These are phyloP conservation scores for Nycticebus coucang DNA, from an alignment of 2,113 vertebrate genomes.

Conservation along the genomic window DNA sequence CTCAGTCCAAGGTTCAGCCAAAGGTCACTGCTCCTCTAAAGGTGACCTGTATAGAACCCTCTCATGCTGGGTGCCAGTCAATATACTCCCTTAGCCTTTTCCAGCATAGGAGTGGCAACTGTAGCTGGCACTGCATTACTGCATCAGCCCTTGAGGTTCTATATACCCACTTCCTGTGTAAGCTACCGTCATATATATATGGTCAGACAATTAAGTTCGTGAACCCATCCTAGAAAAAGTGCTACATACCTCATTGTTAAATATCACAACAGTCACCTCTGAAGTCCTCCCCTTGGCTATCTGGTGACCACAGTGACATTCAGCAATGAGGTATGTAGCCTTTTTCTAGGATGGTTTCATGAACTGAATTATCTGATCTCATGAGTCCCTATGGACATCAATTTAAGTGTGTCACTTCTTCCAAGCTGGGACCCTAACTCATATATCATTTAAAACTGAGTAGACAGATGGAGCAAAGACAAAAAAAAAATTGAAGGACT, in stretches of 20 bases:
- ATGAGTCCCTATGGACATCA: neutral
- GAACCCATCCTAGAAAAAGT: no score
- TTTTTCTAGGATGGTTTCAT: no score
- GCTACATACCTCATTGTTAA: no score
- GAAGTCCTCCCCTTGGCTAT: no score
- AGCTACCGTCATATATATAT: neutral
- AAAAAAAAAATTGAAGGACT: neutral
- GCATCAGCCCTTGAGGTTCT: neutral
- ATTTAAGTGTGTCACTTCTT: neutral
- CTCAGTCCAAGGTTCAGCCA: neutral
- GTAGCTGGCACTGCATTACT: accelerated
- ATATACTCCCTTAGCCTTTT: neutral
- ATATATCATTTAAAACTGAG: neutral
- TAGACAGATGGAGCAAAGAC: neutral
- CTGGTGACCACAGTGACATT: no score
- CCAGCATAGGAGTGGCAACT: no score
- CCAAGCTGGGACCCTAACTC: neutral
- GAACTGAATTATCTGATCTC: no score
- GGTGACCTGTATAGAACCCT: neutral
- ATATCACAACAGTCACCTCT: no score
- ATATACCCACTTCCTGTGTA: neutral
- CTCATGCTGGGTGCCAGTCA: neutral
- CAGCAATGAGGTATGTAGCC: no score
- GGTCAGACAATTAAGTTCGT: no score
- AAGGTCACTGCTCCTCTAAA: neutral